Evolutionary conservation across 2,797 vertebrate species (phyloP), one percentile per base, ranked within the genome.

Genomic region (Alauda arvensis): DNA sequence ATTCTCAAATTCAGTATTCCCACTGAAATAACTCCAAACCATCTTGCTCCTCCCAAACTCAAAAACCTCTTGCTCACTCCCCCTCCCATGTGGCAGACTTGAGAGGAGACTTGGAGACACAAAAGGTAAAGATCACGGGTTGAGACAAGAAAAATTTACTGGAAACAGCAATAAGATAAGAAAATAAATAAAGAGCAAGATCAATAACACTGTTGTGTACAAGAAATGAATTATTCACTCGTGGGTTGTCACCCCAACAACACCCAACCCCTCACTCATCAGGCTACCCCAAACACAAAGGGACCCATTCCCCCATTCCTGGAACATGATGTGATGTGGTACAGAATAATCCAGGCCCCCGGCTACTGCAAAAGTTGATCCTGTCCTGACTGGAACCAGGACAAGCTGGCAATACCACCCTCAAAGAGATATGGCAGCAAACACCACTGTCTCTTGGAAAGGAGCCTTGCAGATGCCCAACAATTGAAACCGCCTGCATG

Each of bases 31-130:
- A 8, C 19, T 57, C 23, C 29, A 63, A 76, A 57, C 6, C 26
- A 11, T n/a, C n/a, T n/a, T 1, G 3, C 0, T 0, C 25, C 9
- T 3, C 25, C 34, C 0, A n/a, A n/a, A n/a, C n/a, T n/a, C n/a
- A n/a, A n/a, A n/a, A n/a, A n/a, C n/a, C n/a, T n/a, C n/a, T n/a
- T n/a, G 0, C 29, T 81, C 37, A 33, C 19, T 46, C 5, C 19
- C 9, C 10, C 6, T 5, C 37, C 12, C 8, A 18, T n/a, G 29
- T 46, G 26, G 15, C 15, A 16, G 11, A 29, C 39, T 63, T 33
- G 39, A 87, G 33, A 56, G 17, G 14, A 63, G 39, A 59, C 26
- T 24, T 59, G 57, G 52, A 52, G 33, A 51, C 29, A 45, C 6
- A 51, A 63, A 63, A 76, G 13, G 25, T 46, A 23, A 46, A 40